These are phyloP conservation scores for Antheraea yamamai DNA, from an alignment of 2,888 invertebrate genomes.

Conservation along the genomic window DNA sequence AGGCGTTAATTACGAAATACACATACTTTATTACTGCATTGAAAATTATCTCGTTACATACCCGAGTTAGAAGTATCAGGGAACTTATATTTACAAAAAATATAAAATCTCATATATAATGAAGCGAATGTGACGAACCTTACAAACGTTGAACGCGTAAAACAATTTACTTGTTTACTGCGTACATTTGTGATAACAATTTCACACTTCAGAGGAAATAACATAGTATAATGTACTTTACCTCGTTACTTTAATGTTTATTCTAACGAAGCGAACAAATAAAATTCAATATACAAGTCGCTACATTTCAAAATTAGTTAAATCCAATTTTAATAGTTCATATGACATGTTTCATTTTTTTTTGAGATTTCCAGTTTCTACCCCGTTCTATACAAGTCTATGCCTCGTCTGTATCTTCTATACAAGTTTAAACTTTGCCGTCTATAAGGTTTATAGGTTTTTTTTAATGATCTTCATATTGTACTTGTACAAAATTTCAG, in stretches of 20 bases:
- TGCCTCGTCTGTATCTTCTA: no score
- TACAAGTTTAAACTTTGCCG: no score
- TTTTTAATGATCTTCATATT: no score
- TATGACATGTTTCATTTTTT: no score
- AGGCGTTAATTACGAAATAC: no score
- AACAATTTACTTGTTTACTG: conserved; percentile 5
- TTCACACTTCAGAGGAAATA: conserved; percentile 16
- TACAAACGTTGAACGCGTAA: not conserved
- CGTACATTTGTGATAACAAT: conserved; percentile 11
- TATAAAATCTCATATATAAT: not conserved
- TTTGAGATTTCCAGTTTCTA: no score
- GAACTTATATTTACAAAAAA: not conserved
- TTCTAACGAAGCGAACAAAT: not conserved
- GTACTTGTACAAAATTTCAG: no score
- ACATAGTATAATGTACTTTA: conserved; percentile 12
- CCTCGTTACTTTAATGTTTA: not conserved
- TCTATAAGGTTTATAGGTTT: no score
- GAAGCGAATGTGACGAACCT: not conserved
- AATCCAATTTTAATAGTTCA: no score
- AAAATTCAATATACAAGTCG: not conserved
- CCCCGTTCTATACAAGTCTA: no score
- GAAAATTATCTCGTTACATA: no score
- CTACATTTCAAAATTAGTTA: not conserved
- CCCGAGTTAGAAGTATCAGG: not conserved
- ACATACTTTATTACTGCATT: no score